These are phyloP conservation scores for Mionectes macconnelli DNA, from an alignment of 2,113 vertebrate species.

Conservation along the genomic window DNA sequence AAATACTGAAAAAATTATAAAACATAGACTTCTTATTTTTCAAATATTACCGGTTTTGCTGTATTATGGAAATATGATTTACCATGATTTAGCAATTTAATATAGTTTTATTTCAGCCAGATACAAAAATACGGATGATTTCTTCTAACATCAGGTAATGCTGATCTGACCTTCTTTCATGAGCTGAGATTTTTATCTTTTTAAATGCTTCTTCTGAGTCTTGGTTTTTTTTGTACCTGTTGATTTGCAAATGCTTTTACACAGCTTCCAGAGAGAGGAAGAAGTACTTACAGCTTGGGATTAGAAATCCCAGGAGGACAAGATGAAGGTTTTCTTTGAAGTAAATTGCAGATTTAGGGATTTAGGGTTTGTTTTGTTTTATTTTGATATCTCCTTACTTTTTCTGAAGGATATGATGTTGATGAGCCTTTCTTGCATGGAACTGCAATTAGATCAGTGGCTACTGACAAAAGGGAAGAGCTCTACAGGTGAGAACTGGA, in stretches of 20 bases:
- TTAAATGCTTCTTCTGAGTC: background rate
- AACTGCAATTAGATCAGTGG: conserved; percentile 94
- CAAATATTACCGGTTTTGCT: background rate
- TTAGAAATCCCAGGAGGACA: background rate
- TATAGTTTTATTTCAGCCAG: background rate
- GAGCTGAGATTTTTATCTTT: background rate
- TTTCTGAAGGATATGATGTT: conserved; percentile 88
- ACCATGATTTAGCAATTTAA: background rate
- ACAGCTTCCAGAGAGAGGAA: background rate
- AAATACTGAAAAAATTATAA: background rate
- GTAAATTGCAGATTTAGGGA: background rate
- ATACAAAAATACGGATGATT: background rate
- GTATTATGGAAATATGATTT: background rate
- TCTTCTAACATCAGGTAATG: background rate
- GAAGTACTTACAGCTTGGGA: background rate
- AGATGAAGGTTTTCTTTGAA: background rate
- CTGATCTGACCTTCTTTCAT: background rate
- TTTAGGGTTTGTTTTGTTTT: background rate
- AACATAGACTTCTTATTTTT: background rate
- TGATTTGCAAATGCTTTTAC: background rate
- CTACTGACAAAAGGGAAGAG: conserved; percentile 87
- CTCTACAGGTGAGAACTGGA: conserved; percentile 74
- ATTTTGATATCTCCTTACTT: background rate
- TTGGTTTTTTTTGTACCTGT: background rate
- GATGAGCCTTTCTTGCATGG: conserved; percentile 95